A percentile compares a stretch with the other conserved stretches of the same genome.
Evolutionary conservation across 2,888 invertebrate genomes (phyloP).

Genomic region (Eupithecia subfuscata): DNA sequence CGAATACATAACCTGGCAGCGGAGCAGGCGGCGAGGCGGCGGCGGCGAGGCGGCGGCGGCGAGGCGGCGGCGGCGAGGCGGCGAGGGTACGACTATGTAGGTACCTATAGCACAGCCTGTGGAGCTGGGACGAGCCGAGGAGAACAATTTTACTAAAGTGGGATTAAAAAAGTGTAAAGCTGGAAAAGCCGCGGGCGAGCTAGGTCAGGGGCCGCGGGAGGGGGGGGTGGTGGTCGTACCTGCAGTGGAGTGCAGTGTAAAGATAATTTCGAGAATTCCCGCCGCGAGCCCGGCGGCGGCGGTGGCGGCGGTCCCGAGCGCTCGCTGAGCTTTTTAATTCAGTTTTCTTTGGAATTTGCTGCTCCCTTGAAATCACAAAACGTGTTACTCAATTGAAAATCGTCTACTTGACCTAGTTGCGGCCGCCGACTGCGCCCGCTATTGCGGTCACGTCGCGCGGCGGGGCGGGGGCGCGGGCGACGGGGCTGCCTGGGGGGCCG

Average conservation of each 20-base stretch:
- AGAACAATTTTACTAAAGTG: background rate
- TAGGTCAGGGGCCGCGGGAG: background rate
- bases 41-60: background rate
- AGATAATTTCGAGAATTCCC: background rate
- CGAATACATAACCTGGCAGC: conserved; percentile 34
- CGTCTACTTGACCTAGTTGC: conserved; percentile 30
- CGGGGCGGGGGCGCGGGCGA: background rate
- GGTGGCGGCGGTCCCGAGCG: background rate
- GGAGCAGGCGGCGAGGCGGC: background rate
- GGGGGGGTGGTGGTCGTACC: background rate
- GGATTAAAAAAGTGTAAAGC: background rate
- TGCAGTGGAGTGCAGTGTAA: background rate
- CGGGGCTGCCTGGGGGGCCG: background rate
- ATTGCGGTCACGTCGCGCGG: conserved; percentile 28
- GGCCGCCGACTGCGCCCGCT: conserved; percentile 22
- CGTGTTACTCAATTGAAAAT: conserved; percentile 25
- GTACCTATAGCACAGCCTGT: no score
- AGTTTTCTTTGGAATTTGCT: conserved; percentile 13
- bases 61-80: background rate
- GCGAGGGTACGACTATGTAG: no score
- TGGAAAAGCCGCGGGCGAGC: background rate
- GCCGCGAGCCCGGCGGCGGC: background rate
- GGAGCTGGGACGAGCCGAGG: background rate
- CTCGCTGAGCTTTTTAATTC: conserved; percentile 14
- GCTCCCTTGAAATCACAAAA: conserved; percentile 28